Percentiles rank a stretch among this genome's conserved stretches.
These are phyloP conservation scores for Helleia helle DNA, from an alignment of 2,888 invertebrate genomes.

Conservation along the genomic window DNA sequence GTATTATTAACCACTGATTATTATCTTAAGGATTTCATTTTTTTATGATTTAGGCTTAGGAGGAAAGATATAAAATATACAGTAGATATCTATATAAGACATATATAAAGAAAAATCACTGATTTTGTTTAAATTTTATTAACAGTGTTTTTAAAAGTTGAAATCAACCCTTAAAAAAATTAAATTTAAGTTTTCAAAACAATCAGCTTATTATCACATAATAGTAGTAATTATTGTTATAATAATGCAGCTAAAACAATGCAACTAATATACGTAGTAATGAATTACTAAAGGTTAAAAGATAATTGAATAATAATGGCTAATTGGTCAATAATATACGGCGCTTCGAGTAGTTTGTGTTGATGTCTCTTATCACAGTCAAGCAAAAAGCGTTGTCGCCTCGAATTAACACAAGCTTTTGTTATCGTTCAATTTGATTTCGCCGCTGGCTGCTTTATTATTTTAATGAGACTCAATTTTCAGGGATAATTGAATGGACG, in stretches of 20 bases:
- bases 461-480: conserved; percentile 72
- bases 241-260: not conserved
- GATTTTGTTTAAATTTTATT: no score
- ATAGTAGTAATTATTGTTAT: not conserved
- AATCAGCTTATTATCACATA: no score
- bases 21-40: no score
- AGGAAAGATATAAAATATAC: no score
- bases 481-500: conserved; percentile 68
- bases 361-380: conserved; percentile 29
- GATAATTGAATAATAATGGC: not conserved
- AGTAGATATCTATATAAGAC: no score
- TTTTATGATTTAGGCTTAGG: no score
- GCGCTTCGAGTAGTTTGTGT: no score
- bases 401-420: conserved; percentile 63
- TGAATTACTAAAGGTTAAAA: not conserved
- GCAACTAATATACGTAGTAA: not conserved
- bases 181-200: no score
- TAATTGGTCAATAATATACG: conserved; percentile 12
- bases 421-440: conserved; percentile 72
- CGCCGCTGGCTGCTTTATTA: conserved; percentile 68
- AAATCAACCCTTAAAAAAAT: no score
- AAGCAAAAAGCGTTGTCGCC: conserved; percentile 40
- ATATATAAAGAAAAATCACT: no score
- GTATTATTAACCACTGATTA: no score
- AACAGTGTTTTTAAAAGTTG: no score